These are phyloP conservation scores for Drosophila athabasca DNA, from an alignment of 1,140 invertebrate species.

Conservation along the genomic window DNA sequence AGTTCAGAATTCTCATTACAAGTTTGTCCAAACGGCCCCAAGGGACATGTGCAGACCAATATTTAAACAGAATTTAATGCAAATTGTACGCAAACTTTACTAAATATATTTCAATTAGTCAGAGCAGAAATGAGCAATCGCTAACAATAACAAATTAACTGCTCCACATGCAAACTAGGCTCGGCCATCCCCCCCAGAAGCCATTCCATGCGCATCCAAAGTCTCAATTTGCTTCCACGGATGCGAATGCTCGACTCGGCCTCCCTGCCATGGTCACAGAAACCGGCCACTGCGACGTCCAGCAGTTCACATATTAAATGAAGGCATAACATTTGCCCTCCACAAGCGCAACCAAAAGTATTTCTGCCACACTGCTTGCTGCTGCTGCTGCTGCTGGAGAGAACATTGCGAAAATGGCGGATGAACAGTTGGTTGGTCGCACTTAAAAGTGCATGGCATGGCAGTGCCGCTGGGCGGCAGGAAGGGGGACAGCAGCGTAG, in stretches of 20 bases:
- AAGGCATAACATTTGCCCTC: slow-evolving; percentile 58
- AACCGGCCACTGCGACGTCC: slow-evolving; percentile 11
- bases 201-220: no score
- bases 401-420: slow-evolving; percentile 55
- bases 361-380: slow-evolving; percentile 20
- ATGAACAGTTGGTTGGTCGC: slow-evolving; percentile 53
- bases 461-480: not conserved
- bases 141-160: slow-evolving; percentile 79
- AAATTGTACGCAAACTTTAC: slow-evolving; percentile 68
- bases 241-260: no score
- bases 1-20: not conserved
- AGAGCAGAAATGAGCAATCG: slow-evolving; percentile 5
- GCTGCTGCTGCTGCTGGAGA: slow-evolving; percentile 6
- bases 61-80: slow-evolving; percentile 56
- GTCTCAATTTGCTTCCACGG: no score
- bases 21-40: not conserved
- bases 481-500: not conserved
- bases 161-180: slow-evolving; percentile 30
- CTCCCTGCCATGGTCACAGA: not conserved
- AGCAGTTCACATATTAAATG: slow-evolving; percentile 65
- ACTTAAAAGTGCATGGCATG: slow-evolving; percentile 45
- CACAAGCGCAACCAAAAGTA: slow-evolving; percentile 61
- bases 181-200: no score
- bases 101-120: slow-evolving; percentile 75
- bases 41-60: slow-evolving; percentile 9